Conservation (phyloP, 2,113 vertebrate genomes). For the Anthoscopus minutus region DNA sequence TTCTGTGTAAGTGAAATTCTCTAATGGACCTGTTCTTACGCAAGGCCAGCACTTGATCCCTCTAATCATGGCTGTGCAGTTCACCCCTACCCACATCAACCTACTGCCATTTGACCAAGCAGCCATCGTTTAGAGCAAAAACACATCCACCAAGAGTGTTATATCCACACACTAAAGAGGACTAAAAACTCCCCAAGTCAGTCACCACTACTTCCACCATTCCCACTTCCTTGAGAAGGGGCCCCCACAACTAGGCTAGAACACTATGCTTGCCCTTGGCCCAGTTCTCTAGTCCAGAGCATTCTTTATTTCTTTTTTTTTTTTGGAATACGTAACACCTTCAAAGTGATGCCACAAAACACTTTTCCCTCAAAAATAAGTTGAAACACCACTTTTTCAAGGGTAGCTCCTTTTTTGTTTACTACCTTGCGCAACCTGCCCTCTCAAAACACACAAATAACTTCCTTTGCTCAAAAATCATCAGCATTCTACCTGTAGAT, state of each 20-base stretch:
- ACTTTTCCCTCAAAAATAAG: background rate
- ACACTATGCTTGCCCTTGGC: background rate
- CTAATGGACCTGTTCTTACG: background rate
- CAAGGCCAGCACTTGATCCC: background rate
- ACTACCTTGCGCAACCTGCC: background rate
- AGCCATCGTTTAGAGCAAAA: background rate
- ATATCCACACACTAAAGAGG: background rate
- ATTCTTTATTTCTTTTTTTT: background rate
- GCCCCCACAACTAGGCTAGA: background rate
- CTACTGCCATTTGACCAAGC: background rate
- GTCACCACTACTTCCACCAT: background rate
- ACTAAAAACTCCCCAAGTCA: background rate
- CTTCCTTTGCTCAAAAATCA: background rate
- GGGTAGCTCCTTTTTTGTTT: background rate
- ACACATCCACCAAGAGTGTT: background rate
- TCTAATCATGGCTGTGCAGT: background rate
- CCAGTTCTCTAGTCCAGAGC: background rate
- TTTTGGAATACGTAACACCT: background rate
- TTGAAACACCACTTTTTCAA: background rate
- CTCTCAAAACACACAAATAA: background rate
- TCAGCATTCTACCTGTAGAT: background rate
- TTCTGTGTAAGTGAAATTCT: background rate
- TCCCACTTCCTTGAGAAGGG: background rate
- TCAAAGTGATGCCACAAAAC: background rate
- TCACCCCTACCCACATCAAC: background rate